These are phyloP conservation scores for Epinephelus moara DNA, from an alignment of 2,113 vertebrate species.

Conservation along the genomic window DNA sequence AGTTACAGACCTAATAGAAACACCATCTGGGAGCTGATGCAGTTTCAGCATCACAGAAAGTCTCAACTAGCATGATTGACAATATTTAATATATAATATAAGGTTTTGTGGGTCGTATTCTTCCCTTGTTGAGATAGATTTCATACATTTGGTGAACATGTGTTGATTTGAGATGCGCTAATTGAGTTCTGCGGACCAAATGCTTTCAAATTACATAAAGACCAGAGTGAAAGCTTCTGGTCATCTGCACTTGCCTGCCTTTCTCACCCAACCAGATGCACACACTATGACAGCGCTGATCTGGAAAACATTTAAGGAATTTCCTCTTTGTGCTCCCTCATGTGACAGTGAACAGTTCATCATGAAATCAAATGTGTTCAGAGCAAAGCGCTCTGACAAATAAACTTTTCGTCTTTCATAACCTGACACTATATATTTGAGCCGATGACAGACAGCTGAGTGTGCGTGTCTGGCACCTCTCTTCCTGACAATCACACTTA, in stretches of 20 bases:
- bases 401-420: constrained; percentile 12
- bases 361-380: background rate
- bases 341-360: constrained; percentile 1
- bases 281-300: background rate
- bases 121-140: constrained; percentile 21
- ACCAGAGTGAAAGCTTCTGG: constrained; percentile 35
- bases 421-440: constrained; percentile 1
- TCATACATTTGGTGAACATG: constrained; percentile 45
- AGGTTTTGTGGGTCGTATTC: background rate
- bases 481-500: constrained; percentile 1
- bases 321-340: background rate
- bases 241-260: constrained; percentile 13
- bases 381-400: background rate
- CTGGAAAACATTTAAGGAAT: constrained; percentile 50
- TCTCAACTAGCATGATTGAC: constrained; percentile 19
- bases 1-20: constrained; percentile 45
- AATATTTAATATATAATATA: constrained; percentile 25
- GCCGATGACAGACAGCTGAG: constrained; percentile 24
- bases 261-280: constrained; percentile 13
- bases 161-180: constrained; percentile 44
- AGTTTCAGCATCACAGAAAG: constrained; percentile 31
- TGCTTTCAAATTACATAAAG: constrained; percentile 36
- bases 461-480: background rate
- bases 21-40: constrained; percentile 56
- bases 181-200: constrained; percentile 49